Evolutionary conservation across 2,113 vertebrate species (phyloP), one percentile per base, ranked within the genome.

Genomic region (Ophthalmotilapia sp.): DNA sequence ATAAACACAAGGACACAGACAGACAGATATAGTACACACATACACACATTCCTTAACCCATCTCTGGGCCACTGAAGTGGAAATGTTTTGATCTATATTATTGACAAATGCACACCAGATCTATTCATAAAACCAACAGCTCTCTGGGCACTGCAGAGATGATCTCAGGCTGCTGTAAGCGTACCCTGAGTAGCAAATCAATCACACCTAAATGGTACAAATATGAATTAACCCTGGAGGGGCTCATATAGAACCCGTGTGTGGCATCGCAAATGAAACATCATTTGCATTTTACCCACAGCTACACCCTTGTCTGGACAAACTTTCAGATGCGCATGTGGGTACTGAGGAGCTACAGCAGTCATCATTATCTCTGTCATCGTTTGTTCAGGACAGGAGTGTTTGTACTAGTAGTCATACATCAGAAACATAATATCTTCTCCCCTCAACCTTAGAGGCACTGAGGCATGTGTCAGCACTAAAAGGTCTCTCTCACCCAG

Each of bases 131-230:
- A 90, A 83, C 89, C 84, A 93, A 89, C 85, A 85, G 87, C 87
- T 91, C 86, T 87, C 86, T 58, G 79, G 84, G 68, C 38, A 60
- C 56, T 23, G 88, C 86, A 81, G 79, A 91, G 81, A 91, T 15
- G 19, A 82, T 70, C 51, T 88, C 90, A 23, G 87, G 85, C 83
- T 54, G 86, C 86, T 85, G 81, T 75, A 55, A 88, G 90, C 85
- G 11, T 45, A 80, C 70, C 87, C 84, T 68, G 89, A 91, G 89
- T 85, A 77, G 82, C 86, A 51, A 92, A 95, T 96, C 94, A 95
- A 96, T 96, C 94, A 90, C 85, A 82, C 58, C 91, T 94, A 94
- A 95, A 96, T 93, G 93, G 91, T 89, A 87, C 83, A 93, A 93
- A 95, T 94, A 94, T 90, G 86, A 92, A 91, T 93, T 58, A 85